Conservation (phyloP, 2,888 invertebrate species). For the Tiliacea aurago region DNA sequence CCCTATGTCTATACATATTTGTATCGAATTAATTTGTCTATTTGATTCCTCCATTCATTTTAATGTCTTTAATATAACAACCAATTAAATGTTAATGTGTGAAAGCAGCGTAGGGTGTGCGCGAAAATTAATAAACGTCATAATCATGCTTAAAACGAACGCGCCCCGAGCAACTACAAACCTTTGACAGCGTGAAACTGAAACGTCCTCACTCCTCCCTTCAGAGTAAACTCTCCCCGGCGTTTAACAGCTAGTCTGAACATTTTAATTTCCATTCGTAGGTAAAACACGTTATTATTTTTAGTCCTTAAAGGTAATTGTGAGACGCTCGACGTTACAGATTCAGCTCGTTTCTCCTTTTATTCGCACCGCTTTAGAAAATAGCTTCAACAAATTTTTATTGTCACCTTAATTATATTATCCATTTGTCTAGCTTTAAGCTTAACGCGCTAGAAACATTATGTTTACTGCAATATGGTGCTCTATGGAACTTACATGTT, state of each 20-base stretch:
- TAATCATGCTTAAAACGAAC: conserved; percentile 68
- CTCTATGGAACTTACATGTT: conserved; percentile 23
- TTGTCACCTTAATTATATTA: conserved; percentile 17
- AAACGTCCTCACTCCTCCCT: conserved; percentile 73
- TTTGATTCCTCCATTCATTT: background rate
- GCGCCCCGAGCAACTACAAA: conserved; percentile 66
- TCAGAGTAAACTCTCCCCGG: conserved; percentile 59
- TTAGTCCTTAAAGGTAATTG: conserved; percentile 70
- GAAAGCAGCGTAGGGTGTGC: conserved; percentile 58
- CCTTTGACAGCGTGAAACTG: conserved; percentile 74
- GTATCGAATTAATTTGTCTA: background rate
- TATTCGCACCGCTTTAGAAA: conserved; percentile 12
- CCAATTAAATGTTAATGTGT: conserved; percentile 52
- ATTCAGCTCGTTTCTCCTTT: conserved; percentile 34
- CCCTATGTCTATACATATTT: no score
- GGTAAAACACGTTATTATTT: conserved; percentile 73
- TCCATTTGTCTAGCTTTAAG: conserved; percentile 10
- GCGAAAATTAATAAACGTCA: conserved; percentile 78
- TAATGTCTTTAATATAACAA: conserved; percentile 17
- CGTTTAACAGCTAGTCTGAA: conserved; percentile 69
- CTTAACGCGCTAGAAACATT: conserved; percentile 12
- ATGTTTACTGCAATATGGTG: conserved; percentile 14
- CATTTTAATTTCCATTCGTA: conserved; percentile 75
- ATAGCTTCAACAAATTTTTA: conserved; percentile 27
- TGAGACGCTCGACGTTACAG: conserved; percentile 63